Base-by-base conservation (phyloP, 2,797 vertebrate species). In the Philypnodon macrostomus region DNA sequence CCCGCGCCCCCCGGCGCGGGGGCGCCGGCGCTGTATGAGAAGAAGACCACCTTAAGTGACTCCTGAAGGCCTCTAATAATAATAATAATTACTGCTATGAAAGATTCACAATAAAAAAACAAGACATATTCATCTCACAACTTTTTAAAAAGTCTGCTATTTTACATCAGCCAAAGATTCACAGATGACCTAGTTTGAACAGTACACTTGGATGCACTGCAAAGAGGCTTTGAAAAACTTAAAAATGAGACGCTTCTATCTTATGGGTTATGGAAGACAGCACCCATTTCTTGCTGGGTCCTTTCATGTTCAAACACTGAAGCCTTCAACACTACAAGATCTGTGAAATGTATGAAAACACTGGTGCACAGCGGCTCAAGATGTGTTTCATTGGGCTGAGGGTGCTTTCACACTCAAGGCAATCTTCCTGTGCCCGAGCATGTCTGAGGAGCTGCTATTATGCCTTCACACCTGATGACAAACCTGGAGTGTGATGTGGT, bases 111-210 rank as follows among this genome's bases (percentile, higher is more conserved):
- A 42, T 54, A 4, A 69, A 23, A 23, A 23, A 3, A 23, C 21
- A 23, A 23, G 21, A 23, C 21, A 23, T 16, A 53, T 42, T 19
- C 37, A 47, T 63, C 33, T 23, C 15, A 65, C 26, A 14, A 29
- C 21, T 18, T 33, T 9, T 47, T 36, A 48, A 44, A 32, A 37
- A 51, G 53, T 35, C 27, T 40, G 58, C 39, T 51, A 30, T 68
- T 74, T 61, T 65, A 67, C 32, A 39, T 58, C 42, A 31, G 41
- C 23, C 8, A 17, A 40, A 66, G 45, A 70, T 58, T 60, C 59
- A 72, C 37, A 70, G 58, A 63, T 81, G 75, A 80, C 81, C 84
- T 66, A 80, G 50, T 79, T 83, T 67, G 46, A 73, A n/a, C 0
- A n/a, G 58, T 47, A 52, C 44, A 55, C 33, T 60, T 14, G 15